Base-by-base conservation (phyloP, 1,140 invertebrate species). In the Zaprionus taronus region DNA sequence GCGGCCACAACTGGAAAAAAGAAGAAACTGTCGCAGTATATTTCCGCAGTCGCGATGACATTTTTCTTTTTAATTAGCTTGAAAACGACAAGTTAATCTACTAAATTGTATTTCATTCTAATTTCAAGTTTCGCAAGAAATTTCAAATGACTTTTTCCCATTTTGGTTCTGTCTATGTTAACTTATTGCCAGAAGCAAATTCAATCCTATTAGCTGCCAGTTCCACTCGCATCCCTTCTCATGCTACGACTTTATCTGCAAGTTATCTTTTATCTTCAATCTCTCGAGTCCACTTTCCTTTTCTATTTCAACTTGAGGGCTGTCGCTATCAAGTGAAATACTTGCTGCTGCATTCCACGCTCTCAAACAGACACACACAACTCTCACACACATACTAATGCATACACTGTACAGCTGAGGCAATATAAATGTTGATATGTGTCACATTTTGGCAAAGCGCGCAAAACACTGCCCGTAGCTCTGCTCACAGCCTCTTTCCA, bases 391-490 rank as follows among this genome's bases (percentile, higher is more conserved):
- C n/a, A 53, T 5, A 31, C 26, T 9, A 36, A 49, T 1, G 7
- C 28, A 28, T 24, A 24, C 31, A 53, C n/a, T 28, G 17, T 28
- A 12, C 61, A 53, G 17, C 36, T 14, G 36, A 61, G 70, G 70
- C 81, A 73, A 83, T 79, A 84, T 89, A 90, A 83, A 89, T 81
- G 85, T 71, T 79, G 85, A 89, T 89, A 77, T 89, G 79, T 89
- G 84, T 89, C 84, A 79, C 84, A 83, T 78, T 89, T 75, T 79
- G 80, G 36, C 77, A 63, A 66, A 57, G 17, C 67, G 58, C 28
- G 6, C 41, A 47, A 22, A 74, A 68, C 28, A 55, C 51, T 74
- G 63, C 41, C 55, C 63, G 31, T 36, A 44, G 77, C 73, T 57
- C 53, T 81, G 79, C 63, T 56, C 55, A n/a, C 17, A n/a, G 53